A percentile compares a stretch with the other conserved stretches of the same genome.
These are phyloP conservation scores for Allobates femoralis DNA, from an alignment of 2,797 vertebrate genomes.

Conservation along the genomic window DNA sequence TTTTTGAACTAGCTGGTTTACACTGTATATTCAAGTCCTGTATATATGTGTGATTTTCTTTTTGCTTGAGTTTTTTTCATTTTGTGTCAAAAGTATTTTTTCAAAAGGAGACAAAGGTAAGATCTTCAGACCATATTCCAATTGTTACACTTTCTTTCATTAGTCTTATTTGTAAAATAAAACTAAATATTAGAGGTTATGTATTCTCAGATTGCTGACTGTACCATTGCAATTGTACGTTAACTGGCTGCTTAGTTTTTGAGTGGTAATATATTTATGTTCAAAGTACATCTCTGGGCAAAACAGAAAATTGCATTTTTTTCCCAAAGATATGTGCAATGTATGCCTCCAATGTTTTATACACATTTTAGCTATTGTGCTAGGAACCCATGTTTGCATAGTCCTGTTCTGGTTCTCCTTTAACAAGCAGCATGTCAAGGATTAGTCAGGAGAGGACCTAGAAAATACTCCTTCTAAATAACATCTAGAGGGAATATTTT, in stretches of 20 bases:
- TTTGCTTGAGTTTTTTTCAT: constrained; percentile 10
- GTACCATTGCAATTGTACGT: not conserved
- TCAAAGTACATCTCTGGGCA: not conserved
- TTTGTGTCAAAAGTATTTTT: constrained; percentile 1
- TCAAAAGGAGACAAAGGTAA: not conserved
- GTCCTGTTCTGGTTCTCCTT: not conserved
- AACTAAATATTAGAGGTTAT: not conserved
- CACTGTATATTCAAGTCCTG: constrained; percentile 64
- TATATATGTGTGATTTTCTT: constrained; percentile 66
- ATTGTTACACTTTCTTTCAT: not conserved
- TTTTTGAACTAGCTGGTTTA: constrained; percentile 62
- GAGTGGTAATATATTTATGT: not conserved
- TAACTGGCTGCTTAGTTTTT: not conserved
- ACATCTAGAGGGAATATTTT: not conserved
- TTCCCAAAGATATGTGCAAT: not conserved
- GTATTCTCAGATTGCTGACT: not conserved
- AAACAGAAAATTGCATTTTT: not conserved
- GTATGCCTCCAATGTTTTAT: not conserved
- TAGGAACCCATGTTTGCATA: not conserved
- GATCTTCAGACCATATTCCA: not conserved
- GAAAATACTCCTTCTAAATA: not conserved
- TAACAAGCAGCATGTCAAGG: not conserved
- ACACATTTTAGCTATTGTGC: not conserved
- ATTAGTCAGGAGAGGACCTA: not conserved
- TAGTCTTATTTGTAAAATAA: not conserved